Conservation (phyloP, 2,113 vertebrate genomes). For the Sciurus niger region DNA sequence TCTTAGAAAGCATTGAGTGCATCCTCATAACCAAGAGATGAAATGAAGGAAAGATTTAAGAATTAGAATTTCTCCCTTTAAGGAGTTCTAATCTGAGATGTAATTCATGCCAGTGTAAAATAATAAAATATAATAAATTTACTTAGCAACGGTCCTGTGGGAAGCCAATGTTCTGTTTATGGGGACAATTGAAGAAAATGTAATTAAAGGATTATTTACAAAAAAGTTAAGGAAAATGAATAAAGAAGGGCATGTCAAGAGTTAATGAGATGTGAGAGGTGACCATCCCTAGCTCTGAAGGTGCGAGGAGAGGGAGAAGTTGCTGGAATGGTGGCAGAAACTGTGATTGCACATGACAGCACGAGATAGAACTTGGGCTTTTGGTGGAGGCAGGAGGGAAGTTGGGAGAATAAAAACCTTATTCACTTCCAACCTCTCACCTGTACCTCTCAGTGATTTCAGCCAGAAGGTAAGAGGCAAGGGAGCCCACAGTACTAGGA, state of each 20-base stretch:
- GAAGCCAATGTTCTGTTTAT: background rate
- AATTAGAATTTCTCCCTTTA: background rate
- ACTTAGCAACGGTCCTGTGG: background rate
- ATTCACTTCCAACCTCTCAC: background rate
- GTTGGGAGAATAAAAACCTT: background rate
- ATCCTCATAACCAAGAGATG: background rate
- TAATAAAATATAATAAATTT: background rate
- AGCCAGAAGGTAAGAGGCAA: background rate
- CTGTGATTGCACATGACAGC: background rate
- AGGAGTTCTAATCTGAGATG: background rate
- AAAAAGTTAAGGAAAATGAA: background rate
- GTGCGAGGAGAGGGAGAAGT: background rate
- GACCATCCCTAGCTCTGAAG: background rate
- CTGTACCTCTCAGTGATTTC: background rate
- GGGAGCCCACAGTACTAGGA: background rate
- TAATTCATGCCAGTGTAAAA: background rate
- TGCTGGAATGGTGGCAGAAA: background rate
- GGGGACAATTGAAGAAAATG: background rate
- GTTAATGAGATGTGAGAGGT: background rate
- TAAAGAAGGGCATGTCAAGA: background rate
- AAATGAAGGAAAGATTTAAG: conserved; percentile 19
- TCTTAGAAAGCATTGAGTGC: background rate
- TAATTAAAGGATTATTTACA: background rate
- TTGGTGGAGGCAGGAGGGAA: background rate
- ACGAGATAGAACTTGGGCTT: background rate